These are phyloP conservation scores for Phoxinus phoxinus DNA, from an alignment of 2,113 vertebrate species.

Conservation along the genomic window DNA sequence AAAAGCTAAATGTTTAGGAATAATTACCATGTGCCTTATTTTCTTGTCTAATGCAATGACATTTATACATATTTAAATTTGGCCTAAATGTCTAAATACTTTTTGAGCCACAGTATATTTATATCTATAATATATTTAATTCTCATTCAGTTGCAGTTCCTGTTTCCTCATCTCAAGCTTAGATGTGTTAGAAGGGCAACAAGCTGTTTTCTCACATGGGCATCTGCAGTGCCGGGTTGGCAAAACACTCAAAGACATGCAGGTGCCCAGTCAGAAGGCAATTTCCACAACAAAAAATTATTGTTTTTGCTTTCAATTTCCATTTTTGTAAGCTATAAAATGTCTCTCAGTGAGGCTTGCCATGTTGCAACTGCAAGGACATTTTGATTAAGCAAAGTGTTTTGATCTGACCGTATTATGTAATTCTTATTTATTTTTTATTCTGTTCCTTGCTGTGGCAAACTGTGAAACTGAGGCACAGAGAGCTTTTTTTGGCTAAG, in stretches of 20 bases:
- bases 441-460: constrained; percentile 44
- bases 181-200: background rate
- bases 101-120: background rate
- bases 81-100: constrained; percentile 9
- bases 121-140: background rate
- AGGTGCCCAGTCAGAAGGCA: constrained; percentile 66
- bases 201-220: constrained; percentile 51
- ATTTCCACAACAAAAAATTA: constrained; percentile 45
- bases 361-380: constrained; percentile 61
- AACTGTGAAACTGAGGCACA: constrained; percentile 52
- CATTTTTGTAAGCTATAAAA: constrained; percentile 42
- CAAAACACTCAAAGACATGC: constrained; percentile 64
- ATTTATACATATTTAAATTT: background rate
- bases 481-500: constrained; percentile 36
- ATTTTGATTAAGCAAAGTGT: background rate
- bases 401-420: background rate
- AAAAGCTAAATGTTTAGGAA: background rate
- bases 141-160: constrained; percentile 37
- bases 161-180: constrained; percentile 38
- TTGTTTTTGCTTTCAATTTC: background rate
- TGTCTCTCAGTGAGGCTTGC: constrained; percentile 51
- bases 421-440: background rate
- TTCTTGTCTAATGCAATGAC: background rate
- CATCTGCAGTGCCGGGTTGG: constrained; percentile 55
- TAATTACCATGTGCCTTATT: background rate